Evolutionary conservation across 2,113 vertebrate species (phyloP).

Genomic region (Hydrolagus affinis): DNA sequence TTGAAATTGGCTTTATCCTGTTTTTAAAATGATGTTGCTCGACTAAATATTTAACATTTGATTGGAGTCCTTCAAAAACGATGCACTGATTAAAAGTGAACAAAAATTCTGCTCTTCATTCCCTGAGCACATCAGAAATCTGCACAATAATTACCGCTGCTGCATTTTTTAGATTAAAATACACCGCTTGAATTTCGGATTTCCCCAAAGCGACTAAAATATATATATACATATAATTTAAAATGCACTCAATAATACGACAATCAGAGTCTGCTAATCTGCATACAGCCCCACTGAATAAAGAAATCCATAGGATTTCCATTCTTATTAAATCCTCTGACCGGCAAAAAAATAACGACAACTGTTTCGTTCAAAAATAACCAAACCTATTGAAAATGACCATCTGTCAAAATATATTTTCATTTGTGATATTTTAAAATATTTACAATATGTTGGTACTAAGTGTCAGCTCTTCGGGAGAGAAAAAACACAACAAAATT

Average conservation of each 20-base stretch:
- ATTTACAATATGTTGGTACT: neutral
- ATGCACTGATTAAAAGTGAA: neutral
- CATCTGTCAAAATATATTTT: neutral
- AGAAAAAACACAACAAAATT: neutral
- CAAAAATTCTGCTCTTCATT: neutral
- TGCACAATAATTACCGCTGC: neutral
- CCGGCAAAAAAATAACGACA: too few relatives aligned
- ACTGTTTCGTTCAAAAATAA: too few relatives aligned
- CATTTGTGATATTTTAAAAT: too few relatives aligned
- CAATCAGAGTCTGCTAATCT: neutral
- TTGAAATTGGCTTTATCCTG: neutral
- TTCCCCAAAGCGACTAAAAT: neutral
- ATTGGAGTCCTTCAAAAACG: neutral
- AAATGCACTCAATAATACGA: neutral
- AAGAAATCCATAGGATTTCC: neutral
- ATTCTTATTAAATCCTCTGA: too few relatives aligned
- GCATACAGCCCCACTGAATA: neutral
- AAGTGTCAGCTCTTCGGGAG: neutral
- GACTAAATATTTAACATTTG: neutral
- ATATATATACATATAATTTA: neutral
- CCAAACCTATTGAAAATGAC: neutral
- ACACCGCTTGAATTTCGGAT: neutral
- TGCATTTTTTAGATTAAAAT: neutral
- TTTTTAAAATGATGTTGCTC: neutral
- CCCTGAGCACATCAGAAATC: neutral